Percentiles rank a stretch among this genome's conserved stretches.
These are phyloP conservation scores for Ginglymostoma cirratum DNA, from an alignment of 2,113 vertebrate genomes.

Conservation along the genomic window DNA sequence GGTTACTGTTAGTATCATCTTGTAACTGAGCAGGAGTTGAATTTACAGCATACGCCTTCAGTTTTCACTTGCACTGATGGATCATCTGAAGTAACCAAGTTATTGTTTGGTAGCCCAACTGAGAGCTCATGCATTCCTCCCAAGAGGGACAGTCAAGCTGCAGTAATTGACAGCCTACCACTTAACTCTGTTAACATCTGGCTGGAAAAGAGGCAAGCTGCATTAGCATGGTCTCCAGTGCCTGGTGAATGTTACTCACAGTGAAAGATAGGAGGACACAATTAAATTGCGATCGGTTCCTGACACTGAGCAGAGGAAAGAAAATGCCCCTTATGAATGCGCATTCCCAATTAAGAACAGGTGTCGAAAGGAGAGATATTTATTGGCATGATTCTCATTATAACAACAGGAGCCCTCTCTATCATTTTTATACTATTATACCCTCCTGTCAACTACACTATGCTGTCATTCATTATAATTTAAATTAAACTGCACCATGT, in stretches of 20 bases:
- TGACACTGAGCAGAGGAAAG: neutral
- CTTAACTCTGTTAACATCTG: neutral
- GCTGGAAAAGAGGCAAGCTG: neutral
- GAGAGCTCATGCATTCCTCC: neutral
- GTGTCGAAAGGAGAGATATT: neutral
- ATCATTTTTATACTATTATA: neutral
- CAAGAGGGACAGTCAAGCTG: neutral
- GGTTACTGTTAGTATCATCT: neutral
- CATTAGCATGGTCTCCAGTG: neutral
- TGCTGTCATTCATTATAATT: neutral
- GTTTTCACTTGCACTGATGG: neutral
- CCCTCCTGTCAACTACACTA: neutral
- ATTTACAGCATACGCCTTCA: neutral
- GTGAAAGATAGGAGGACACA: neutral
- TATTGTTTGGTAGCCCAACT: neutral
- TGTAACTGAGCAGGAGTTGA: neutral
- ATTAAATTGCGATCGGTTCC: neutral
- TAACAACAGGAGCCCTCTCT: neutral
- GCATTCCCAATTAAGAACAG: neutral
- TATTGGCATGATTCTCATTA: neutral
- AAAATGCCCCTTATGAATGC: neutral
- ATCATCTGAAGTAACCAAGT: neutral
- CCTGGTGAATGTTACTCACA: slow-evolving; percentile 14
- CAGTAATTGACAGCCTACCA: neutral
- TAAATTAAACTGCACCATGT: neutral